Evolutionary conservation across 2,797 vertebrate genomes (phyloP).

Genomic region (Danio jaintianensis): DNA sequence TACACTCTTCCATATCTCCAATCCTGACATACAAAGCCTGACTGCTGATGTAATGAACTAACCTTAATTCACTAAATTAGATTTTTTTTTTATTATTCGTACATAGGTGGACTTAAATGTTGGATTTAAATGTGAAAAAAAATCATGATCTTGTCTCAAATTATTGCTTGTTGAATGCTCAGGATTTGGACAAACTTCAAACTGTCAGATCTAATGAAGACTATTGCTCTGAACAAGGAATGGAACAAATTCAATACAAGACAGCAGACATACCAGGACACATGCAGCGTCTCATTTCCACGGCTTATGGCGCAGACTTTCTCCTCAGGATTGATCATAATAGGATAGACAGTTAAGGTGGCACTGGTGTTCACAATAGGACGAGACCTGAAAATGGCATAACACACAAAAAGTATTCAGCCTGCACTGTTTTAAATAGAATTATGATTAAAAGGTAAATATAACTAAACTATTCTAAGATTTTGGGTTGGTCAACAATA

Average conservation of each 20-base stretch:
- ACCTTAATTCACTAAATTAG: constrained; percentile 10
- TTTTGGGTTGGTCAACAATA: not conserved
- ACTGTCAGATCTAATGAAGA: not conserved
- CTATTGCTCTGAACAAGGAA: not conserved
- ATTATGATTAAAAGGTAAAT: not conserved
- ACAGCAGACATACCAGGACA: constrained; percentile 84
- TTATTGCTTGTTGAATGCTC: not conserved
- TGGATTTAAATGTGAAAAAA: not conserved
- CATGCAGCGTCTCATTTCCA: constrained; percentile 78
- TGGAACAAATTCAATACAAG: not conserved
- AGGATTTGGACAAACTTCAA: constrained; percentile 5
- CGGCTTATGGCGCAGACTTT: constrained; percentile 80
- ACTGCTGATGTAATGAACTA: constrained; percentile 19
- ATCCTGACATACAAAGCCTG: constrained; percentile 7
- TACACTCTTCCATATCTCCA: not conserved
- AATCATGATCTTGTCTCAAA: not conserved
- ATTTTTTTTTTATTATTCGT: not conserved
- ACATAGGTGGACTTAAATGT: constrained; percentile 1
- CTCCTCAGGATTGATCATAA: constrained; percentile 94
- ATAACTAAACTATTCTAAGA: constrained; percentile 62
- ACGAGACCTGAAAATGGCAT: constrained; percentile 78
- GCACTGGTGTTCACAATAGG: constrained; percentile 88
- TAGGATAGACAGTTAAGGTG: constrained; percentile 82
- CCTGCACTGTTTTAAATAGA: not conserved
- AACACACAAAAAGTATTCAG: not conserved